Base-by-base conservation (phyloP, 2,888 invertebrate genomes). In the Pseudolycoriella hygida region DNA sequence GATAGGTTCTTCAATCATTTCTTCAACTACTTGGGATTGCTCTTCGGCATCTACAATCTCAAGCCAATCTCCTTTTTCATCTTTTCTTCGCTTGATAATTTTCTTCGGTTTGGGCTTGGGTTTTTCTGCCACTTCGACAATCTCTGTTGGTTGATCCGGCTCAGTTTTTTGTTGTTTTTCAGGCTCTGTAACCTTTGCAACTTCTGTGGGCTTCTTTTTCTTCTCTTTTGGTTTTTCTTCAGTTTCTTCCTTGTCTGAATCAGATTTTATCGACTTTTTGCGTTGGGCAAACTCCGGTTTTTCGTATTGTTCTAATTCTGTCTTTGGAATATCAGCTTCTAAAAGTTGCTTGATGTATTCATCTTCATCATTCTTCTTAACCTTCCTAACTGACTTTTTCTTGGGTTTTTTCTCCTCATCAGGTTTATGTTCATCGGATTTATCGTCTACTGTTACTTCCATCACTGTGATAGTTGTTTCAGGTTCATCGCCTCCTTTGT, bases 291-390 rank as follows among this genome's bases (percentile, higher is more conserved):
- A 3, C 52, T 25, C 6, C 42, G 44, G 39, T 40, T 43, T 43
- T 14, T 46, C 46, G 12, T 34, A 48, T 18, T 42, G 44, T 39
- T 49, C 49, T 14, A 49, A 43, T 41, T 46, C 46, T 11, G 49
- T 49, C 25, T 48, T 48, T 17, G 60, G 55, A 47, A 60, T 56
- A 49, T 64, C 65, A 52, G 62, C 60, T 30, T 59, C 64, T 19
- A 64, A 59, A 0, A 64, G 45, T 6, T 57, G 50, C 40, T 56
- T 54, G 45, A 64, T 56, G 42, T 56, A 62, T 25, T 53, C 54
- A 15, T 62, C 57, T 18, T 59, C 49, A 32, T 53, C 56, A 40
- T 60, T 60, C 10, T 55, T 48, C 40, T 57, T 43, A 47, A 14
- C 42, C 45, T 40, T 49, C 42, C 46, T 49, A 3, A 42, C 19